Percentiles rank a stretch among this genome's conserved stretches.
These are phyloP conservation scores for Thamnaconus septentrionalis DNA, from an alignment of 2,113 vertebrate genomes.

Conservation along the genomic window DNA sequence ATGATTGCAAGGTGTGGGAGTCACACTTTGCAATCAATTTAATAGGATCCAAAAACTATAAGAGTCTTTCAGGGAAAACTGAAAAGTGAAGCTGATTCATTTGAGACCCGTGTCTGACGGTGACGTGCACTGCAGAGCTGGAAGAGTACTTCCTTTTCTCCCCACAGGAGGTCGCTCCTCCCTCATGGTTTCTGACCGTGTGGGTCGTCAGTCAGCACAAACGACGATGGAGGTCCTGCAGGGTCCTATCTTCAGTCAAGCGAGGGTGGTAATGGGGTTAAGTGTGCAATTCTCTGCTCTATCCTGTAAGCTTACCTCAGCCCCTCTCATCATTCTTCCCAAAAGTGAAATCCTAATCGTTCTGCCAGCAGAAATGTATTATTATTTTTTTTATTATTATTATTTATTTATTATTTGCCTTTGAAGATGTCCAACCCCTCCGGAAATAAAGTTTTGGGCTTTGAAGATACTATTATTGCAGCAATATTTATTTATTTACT, in stretches of 20 bases:
- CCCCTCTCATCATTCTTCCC: conserved; percentile 40
- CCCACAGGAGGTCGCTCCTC: conserved; percentile 45
- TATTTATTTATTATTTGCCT: too few species aligned
- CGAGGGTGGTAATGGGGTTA: conserved; percentile 52
- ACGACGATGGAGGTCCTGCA: conserved; percentile 34
- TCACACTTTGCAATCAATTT: too few species aligned
- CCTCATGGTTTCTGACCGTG: conserved; percentile 7
- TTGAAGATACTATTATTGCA: conserved; percentile 53
- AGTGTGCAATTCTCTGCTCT: conserved; percentile 42
- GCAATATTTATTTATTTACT: conserved; percentile 22
- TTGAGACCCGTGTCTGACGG: too few species aligned
- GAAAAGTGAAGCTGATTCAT: too few species aligned
- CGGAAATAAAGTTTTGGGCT: conserved; percentile 29
- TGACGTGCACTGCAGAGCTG: too few species aligned
- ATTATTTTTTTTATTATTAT: too few species aligned
- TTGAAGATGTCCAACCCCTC: too few species aligned
- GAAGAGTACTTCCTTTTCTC: conserved; percentile 14
- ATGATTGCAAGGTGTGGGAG: too few species aligned
- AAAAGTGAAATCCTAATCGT: conserved; percentile 46
- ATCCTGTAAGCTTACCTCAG: conserved; percentile 44
- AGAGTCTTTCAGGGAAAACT: too few species aligned
- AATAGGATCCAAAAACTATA: too few species aligned
- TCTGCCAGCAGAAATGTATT: conserved; percentile 41
- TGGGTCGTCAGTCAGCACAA: conserved; percentile 26
- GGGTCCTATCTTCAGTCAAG: conserved; percentile 33